These are phyloP conservation scores for Polydrusus cervinus DNA, from an alignment of 2,888 invertebrate species.

Conservation along the genomic window DNA sequence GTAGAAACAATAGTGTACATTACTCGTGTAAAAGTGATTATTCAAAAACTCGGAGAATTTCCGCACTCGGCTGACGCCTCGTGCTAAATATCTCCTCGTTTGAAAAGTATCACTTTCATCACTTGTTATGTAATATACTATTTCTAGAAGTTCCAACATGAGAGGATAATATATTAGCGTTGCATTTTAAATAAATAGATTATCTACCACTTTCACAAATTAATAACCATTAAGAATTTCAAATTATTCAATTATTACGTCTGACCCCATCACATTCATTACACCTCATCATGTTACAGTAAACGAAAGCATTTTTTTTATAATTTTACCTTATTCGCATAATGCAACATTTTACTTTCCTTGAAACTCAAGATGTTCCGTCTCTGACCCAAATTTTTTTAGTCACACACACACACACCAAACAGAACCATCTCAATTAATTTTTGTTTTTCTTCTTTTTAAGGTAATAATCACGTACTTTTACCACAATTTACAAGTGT, in stretches of 20 bases:
- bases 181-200: too few relatives aligned
- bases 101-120: too few relatives aligned
- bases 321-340: conserved; percentile 16
- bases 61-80: too few relatives aligned
- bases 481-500: conserved; percentile 25
- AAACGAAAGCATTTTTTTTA: conserved; percentile 37
- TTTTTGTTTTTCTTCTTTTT: conserved; percentile 24
- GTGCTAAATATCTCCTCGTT: too few relatives aligned
- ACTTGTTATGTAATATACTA: too few relatives aligned
- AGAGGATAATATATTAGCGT: too few relatives aligned
- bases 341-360: conserved; percentile 38
- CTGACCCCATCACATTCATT: conserved; percentile 6
- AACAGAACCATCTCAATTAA: conserved; percentile 32
- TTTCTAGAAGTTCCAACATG: too few relatives aligned
- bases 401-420: conserved; percentile 11
- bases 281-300: neutral
- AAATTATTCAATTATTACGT: neutral
- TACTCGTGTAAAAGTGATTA: too few relatives aligned
- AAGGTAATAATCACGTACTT: conserved; percentile 36
- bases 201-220: too few relatives aligned
- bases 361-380: conserved; percentile 23
- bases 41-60: too few relatives aligned
- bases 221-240: too few relatives aligned
- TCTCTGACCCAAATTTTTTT: conserved; percentile 39
- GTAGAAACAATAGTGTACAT: too few relatives aligned